A percentile compares a stretch with the other conserved stretches of the same genome.
phyloP scores from a whole-genome alignment of 2,888 invertebrate genomes.

The Lasioglossum zephyrum region DNA sequence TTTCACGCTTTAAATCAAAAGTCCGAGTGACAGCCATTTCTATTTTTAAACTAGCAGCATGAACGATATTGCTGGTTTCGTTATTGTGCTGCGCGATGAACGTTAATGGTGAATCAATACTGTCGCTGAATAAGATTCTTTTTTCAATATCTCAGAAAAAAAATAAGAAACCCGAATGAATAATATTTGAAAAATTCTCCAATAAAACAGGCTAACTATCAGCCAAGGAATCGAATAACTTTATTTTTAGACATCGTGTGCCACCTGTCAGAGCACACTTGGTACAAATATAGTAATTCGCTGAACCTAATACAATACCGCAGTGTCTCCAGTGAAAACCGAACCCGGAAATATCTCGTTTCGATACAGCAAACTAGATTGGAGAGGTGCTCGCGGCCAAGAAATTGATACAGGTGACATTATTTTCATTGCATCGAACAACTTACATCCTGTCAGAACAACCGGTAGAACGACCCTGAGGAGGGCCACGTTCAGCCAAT shows the following conservation, averaged over 20 bases:
- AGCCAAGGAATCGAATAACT: neutral
- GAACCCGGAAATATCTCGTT: slow-evolving; percentile 5
- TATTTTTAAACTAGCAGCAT: neutral
- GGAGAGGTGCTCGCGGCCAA: neutral
- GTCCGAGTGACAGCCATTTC: neutral
- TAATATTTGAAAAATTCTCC: neutral
- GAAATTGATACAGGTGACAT: neutral
- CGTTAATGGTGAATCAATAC: neutral
- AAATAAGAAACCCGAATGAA: neutral
- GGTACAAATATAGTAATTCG: neutral
- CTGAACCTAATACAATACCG: neutral
- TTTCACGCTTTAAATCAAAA: neutral
- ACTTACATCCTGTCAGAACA: slow-evolving; percentile 86
- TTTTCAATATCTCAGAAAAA: neutral
- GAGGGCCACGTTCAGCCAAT: slow-evolving; percentile 84
- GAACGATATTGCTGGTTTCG: neutral
- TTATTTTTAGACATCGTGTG: neutral
- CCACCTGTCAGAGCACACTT: neutral
- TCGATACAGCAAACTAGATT: neutral
- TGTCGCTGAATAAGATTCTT: neutral
- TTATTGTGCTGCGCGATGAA: neutral
- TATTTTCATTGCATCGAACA: slow-evolving; percentile 13
- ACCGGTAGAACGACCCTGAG: slow-evolving; percentile 85
- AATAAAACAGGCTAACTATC: neutral
- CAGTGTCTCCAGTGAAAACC: slow-evolving; percentile 1